Evolutionary conservation across 2,113 vertebrate genomes (phyloP).

Genomic region (Carettochelys insculpta): DNA sequence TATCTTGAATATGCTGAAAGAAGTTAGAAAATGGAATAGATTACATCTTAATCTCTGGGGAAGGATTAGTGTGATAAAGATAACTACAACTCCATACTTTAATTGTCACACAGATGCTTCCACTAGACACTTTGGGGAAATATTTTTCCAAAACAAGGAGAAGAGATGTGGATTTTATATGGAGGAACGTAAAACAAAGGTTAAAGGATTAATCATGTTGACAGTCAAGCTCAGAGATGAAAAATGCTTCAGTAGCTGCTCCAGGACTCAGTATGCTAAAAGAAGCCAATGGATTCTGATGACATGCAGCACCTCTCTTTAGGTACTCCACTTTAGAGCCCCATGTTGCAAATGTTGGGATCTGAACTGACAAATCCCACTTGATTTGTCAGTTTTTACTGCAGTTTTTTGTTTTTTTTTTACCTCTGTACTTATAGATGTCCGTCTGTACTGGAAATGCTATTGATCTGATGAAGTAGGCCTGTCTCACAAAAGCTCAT

Average conservation of each 20-base stretch:
- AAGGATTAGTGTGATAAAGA: not conserved
- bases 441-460: no score
- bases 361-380: not conserved
- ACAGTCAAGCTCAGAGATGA: not conserved
- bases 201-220: not conserved
- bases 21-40: conserved; percentile 15
- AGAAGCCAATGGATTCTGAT: not conserved
- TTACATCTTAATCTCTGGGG: not conserved
- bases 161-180: not conserved
- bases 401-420: no score
- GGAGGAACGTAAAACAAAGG: not conserved
- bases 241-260: not conserved
- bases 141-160: not conserved
- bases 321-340: not conserved
- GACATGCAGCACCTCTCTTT: not conserved
- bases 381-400: no score
- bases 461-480: no score
- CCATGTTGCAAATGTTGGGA: not conserved
- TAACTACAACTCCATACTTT: not conserved
- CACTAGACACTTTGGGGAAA: not conserved
- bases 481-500: no score
- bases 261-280: not conserved
- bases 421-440: no score
- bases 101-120: not conserved
- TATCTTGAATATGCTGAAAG: not conserved